Evolutionary conservation across 2,888 invertebrate genomes (phyloP).

Genomic region (Odontomyia ornata): DNA sequence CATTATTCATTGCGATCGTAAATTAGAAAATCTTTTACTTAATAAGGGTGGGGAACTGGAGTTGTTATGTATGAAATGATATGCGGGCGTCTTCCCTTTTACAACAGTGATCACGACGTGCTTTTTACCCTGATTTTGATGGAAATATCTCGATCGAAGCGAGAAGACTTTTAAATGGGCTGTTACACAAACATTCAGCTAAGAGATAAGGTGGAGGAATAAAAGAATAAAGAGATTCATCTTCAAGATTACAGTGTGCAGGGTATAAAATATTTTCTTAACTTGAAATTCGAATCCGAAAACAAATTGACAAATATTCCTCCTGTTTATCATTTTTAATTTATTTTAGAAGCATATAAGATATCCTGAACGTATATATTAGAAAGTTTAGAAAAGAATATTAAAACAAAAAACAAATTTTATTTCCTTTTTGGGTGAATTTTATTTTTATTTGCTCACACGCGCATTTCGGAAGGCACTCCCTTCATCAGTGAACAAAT

Average conservation of each 20-base stretch:
- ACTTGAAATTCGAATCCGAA: conserved; percentile 57
- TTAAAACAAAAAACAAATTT: too few relatives aligned
- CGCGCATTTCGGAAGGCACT: too few relatives aligned
- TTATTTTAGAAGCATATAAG: conserved; percentile 62
- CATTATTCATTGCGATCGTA: conserved; percentile 98
- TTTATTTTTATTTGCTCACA: too few relatives aligned
- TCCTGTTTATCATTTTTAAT: conserved; percentile 56
- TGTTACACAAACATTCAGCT: conserved; percentile 91
- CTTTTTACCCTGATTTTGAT: conserved; percentile 95
- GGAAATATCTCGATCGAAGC: conserved; percentile 90
- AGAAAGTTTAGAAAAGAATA: conserved; percentile 58
- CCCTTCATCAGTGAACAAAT: too few relatives aligned
- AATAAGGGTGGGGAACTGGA: conserved; percentile 99
- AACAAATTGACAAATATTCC: conserved; percentile 54
- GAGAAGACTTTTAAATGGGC: conserved; percentile 83
- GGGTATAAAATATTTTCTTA: conserved; percentile 62
- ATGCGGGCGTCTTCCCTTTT: conserved; percentile 98
- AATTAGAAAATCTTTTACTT: conserved; percentile 96
- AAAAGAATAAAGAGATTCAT: conserved; percentile 85
- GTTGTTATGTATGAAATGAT: conserved; percentile 99
- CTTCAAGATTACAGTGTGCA: conserved; percentile 58
- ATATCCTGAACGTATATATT: conserved; percentile 63
- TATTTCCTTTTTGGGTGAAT: too few relatives aligned
- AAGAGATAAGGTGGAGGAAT: conserved; percentile 93
- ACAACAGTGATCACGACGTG: conserved; percentile 96